Base-by-base conservation (phyloP, 37 sponge, comb jelly and placozoan genomes). In the Chondrilla cf. caribensis region DNA sequence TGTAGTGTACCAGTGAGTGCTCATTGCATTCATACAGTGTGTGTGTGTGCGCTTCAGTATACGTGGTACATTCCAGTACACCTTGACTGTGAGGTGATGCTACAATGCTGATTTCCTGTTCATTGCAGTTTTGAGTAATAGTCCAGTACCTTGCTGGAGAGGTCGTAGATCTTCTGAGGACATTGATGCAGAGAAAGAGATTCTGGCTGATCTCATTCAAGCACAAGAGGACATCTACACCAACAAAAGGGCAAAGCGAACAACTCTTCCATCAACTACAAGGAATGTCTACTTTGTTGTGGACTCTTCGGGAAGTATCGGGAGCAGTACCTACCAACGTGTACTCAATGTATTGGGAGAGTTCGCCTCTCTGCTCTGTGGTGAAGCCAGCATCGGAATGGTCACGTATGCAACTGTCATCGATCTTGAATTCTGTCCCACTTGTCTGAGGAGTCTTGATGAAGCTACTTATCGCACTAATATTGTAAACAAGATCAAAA, bases 291-390 rank as follows among this genome's bases (percentile, higher is more conserved):
- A 41, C 24, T 24, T 73, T 15, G 76, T 39, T 43, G 76, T 73
- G 24, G 76, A 73, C 36, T 73, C 76, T 25, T 73, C 76, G 15
- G 76, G 76, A 73, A 73, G 76, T 43, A 73, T 73, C 1, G 18
- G 18, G 21, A 4, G 2, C 25, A 8, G 22, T 40, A 21, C 31
- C 21, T 73, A 73, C 25, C 24, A 11, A 7, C 41, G 43, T 17
- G 25, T 11, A 15, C 44, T 73, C 22, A 15, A 73, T 37, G 24
- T 73, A 9, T 37, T 73, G n/a, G 41, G 44, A 1, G 24, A 37
- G 40, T 73, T 73, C 43, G 17, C 42, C 25, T 11, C 17, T 41
- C 24, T 40, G 21, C 40, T 73, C 76, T 73, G 76, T 42, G 76
- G 76, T 1, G 24, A 73, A n/a, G 36, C 40, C 21, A 73, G 76